Evolutionary conservation across 2,888 invertebrate genomes (phyloP).

Genomic region (Hydropsyche betteni): DNA sequence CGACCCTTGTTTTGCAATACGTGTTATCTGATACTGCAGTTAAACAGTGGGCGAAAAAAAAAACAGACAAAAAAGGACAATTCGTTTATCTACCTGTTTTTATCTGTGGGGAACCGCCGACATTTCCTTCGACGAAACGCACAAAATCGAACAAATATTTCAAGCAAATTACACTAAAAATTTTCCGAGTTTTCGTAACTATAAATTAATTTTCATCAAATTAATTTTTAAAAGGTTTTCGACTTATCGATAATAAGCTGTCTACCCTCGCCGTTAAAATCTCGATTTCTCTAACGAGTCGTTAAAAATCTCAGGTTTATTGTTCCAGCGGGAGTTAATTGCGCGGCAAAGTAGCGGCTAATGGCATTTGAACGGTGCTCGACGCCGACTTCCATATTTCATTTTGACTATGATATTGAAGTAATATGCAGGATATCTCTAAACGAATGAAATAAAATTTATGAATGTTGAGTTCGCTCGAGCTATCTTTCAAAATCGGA

Average conservation of each 20-base stretch:
- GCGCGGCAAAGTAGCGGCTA: conserved; percentile 65
- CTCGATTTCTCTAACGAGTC: conserved; percentile 56
- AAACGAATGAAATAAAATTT: not conserved
- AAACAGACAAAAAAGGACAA: conserved; percentile 29
- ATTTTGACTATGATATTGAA: conserved; percentile 29
- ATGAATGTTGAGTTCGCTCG: not conserved
- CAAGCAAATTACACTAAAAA: too few species aligned
- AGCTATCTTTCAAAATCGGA: conserved; percentile 39
- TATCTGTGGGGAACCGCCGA: conserved; percentile 42
- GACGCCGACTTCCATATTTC: conserved; percentile 30
- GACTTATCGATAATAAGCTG: conserved; percentile 13
- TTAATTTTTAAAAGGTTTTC: too few species aligned
- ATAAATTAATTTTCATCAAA: not conserved
- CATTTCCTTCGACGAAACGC: conserved; percentile 14
- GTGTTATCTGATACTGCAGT: conserved; percentile 48
- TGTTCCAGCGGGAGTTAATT: conserved; percentile 67
- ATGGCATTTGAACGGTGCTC: conserved; percentile 46
- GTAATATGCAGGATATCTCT: not conserved
- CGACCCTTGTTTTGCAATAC: conserved; percentile 46
- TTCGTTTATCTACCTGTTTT: conserved; percentile 33
- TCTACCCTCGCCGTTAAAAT: conserved; percentile 10
- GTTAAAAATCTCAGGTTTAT: conserved; percentile 68
- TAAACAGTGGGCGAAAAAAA: conserved; percentile 43
- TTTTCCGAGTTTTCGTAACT: not conserved
- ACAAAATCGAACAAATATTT: not conserved